Percentiles rank a stretch among this genome's conserved stretches.
These are phyloP conservation scores for Phalanger gymnotis DNA, from an alignment of 2,797 vertebrate genomes.

Conservation along the genomic window DNA sequence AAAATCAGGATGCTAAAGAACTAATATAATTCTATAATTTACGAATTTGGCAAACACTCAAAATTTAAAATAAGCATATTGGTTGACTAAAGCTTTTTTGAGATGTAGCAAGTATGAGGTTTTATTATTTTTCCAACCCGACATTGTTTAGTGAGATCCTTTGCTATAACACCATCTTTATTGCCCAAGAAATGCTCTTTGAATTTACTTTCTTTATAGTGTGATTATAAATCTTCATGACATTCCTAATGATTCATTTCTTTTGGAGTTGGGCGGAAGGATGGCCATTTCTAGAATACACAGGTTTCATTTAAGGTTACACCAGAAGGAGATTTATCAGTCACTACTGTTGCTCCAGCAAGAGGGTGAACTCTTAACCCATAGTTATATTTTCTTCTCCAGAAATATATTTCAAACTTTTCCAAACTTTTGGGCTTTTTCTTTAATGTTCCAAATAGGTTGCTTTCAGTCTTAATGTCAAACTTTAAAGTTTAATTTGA, in stretches of 20 bases:
- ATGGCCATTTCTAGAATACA: constrained; percentile 55
- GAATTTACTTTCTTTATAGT: constrained; percentile 73
- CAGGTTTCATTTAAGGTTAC: constrained; percentile 72
- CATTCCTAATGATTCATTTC: constrained; percentile 70
- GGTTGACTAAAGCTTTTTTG: background rate
- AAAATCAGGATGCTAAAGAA: background rate
- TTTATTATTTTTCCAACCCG: constrained; percentile 64
- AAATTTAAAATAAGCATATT: background rate
- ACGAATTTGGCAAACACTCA: background rate
- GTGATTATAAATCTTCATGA: constrained; percentile 71
- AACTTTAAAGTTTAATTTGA: constrained; percentile 21
- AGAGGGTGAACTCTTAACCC: constrained; percentile 54
- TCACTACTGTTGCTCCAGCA: constrained; percentile 49
- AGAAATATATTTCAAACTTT: constrained; percentile 39
- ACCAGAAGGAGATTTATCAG: constrained; percentile 56
- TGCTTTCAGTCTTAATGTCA: constrained; percentile 23
- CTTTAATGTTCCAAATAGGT: constrained; percentile 1
- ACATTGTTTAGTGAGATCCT: constrained; percentile 65
- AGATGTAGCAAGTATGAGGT: background rate
- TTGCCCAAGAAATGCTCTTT: constrained; percentile 67
- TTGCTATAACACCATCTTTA: constrained; percentile 75
- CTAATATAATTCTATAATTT: background rate
- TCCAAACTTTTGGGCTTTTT: background rate
- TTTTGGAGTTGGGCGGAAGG: constrained; percentile 61
- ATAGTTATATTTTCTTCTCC: constrained; percentile 23